A percentile compares a stretch with the other conserved stretches of the same genome.
Evolutionary conservation across 2,113 vertebrate genomes (phyloP).

Genomic region (Tympanuchus pallidicinctus): DNA sequence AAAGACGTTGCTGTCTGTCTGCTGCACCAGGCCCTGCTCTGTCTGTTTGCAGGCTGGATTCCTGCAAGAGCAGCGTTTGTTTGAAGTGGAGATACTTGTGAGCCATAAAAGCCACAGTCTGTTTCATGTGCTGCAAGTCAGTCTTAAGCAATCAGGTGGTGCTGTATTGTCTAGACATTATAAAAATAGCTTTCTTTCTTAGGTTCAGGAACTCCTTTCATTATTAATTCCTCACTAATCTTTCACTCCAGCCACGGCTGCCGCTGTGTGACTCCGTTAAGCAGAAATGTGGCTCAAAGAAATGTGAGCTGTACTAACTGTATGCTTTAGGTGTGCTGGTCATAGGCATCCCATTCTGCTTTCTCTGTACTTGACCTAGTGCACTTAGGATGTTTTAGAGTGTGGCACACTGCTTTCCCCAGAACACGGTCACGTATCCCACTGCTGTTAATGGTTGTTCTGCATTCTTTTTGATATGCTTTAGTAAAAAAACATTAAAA

Average conservation of each 20-base stretch:
- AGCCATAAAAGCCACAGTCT: background rate
- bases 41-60: background rate
- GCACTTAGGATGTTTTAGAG: too few relatives aligned
- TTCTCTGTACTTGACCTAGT: background rate
- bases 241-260: background rate
- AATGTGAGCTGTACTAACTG: background rate
- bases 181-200: conserved; percentile 46
- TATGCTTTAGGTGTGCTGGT: rapidly evolving
- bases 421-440: too few relatives aligned
- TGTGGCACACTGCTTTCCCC: too few relatives aligned
- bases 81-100: background rate
- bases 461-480: too few relatives aligned
- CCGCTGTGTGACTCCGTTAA: background rate
- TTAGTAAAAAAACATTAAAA: too few relatives aligned
- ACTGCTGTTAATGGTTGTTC: too few relatives aligned
- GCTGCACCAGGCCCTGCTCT: background rate
- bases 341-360: background rate
- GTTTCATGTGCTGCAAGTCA: background rate
- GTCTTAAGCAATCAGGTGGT: background rate
- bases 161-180: conserved; percentile 40
- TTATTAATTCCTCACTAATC: conserved; percentile 56
- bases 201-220: conserved; percentile 38
- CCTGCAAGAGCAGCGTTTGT: background rate
- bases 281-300: background rate
- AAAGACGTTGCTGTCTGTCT: background rate